Percentiles rank a stretch among this genome's conserved stretches.
Conservation (phyloP, 2,888 invertebrate genomes). For the Diaprepes abbreviatus region DNA sequence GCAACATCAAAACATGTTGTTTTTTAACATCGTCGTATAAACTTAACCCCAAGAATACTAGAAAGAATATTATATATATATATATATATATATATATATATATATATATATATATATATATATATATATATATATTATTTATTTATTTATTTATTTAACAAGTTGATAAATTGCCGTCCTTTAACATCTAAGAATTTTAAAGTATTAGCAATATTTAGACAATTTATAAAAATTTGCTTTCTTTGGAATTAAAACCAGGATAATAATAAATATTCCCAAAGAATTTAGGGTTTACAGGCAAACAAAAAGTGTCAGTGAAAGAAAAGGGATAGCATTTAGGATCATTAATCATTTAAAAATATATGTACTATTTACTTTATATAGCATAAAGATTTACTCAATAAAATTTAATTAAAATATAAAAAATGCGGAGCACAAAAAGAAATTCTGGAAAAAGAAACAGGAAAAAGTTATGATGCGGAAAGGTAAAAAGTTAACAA, state of each 20-base stretch:
- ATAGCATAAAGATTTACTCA: constrained; percentile 4
- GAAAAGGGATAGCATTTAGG: constrained; percentile 1
- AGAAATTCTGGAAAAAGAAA: constrained; percentile 22
- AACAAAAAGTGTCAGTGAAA: neutral
- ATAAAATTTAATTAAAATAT: constrained; percentile 13
- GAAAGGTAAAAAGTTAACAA: constrained; percentile 46
- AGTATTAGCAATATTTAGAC: neutral
- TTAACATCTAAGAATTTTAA: no score
- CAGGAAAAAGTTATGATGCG: constrained; percentile 40
- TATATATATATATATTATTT: neutral
- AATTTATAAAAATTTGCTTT: neutral
- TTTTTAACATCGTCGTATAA: no score
- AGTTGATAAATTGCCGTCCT: no score
- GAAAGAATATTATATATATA: neutral
- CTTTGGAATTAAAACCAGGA: neutral
- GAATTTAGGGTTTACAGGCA: neutral
- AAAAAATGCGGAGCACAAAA: neutral
- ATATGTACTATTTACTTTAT: constrained; percentile 3
- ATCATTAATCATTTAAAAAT: constrained; percentile 2
- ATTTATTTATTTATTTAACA: no score
- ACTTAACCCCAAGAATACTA: no score
- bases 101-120: neutral
- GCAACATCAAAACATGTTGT: no score
- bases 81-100: neutral
- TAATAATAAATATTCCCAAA: neutral